Percentiles rank a stretch among this genome's conserved stretches.
Evolutionary conservation across 2,888 invertebrate genomes (phyloP).

Genomic region (Tetragonula carbonaria): DNA sequence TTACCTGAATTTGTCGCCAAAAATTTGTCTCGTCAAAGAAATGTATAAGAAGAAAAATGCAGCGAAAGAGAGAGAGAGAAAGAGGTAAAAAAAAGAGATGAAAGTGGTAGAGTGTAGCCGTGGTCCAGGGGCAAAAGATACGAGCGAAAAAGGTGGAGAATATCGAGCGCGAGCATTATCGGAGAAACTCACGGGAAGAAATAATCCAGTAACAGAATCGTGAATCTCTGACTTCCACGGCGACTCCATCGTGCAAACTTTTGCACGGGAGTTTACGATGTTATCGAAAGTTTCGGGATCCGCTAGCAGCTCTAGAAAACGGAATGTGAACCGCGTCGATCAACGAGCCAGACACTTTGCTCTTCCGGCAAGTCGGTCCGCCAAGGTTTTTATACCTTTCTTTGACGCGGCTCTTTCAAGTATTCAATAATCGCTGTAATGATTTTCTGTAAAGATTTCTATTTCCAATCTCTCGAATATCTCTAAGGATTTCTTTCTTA

Average conservation of each 20-base stretch:
- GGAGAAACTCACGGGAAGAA: conserved; percentile 60
- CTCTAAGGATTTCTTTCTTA: no score
- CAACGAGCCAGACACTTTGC: conserved; percentile 48
- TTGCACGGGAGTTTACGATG: conserved; percentile 64
- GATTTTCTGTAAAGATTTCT: no score
- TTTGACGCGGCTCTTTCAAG: background rate
- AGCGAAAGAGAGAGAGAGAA: background rate
- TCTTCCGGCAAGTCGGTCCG: background rate
- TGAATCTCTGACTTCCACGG: conserved; percentile 62
- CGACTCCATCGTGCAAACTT: conserved; percentile 63
- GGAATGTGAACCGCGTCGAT: conserved; percentile 66
- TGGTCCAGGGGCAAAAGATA: conserved; percentile 20
- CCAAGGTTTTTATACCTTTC: background rate
- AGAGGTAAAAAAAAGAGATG: background rate
- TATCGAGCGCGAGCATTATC: conserved; percentile 57
- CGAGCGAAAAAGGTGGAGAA: conserved; percentile 23
- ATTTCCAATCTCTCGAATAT: no score
- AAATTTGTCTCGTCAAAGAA: conserved; percentile 1
- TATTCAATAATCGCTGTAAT: no score
- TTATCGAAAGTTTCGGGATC: conserved; percentile 65
- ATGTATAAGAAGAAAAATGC: background rate
- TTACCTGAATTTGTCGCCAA: conserved; percentile 6
- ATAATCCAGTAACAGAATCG: conserved; percentile 68
- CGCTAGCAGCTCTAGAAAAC: conserved; percentile 48
- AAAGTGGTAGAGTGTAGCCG: background rate